Percentiles rank a stretch among this genome's conserved stretches.
Evolutionary conservation across 2,888 invertebrate genomes (phyloP).

Genomic region (Nasonia oneida): DNA sequence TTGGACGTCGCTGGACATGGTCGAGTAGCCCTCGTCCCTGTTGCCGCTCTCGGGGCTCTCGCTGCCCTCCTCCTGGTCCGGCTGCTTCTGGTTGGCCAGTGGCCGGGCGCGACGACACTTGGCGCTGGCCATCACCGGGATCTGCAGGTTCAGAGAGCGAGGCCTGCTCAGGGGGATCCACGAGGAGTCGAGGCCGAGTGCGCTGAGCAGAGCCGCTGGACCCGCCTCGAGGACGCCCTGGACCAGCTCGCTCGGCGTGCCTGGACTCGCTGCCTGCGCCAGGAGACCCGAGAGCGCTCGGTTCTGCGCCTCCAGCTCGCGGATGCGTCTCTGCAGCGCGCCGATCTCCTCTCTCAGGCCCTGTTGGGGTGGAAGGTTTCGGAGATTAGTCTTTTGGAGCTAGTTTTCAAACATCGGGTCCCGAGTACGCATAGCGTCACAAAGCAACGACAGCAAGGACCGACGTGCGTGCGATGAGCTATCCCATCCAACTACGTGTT

Average conservation of each 20-base stretch:
- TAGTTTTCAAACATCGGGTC: too few relatives aligned
- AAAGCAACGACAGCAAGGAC: too few relatives aligned
- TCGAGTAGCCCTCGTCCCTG: constrained; percentile 90
- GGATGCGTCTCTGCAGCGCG: constrained; percentile 86
- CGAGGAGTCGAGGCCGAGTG: constrained; percentile 84
- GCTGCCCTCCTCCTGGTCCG: constrained; percentile 84
- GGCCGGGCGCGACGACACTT: constrained; percentile 79
- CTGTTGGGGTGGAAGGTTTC: constrained; percentile 77
- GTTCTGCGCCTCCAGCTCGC: constrained; percentile 90
- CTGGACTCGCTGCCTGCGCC: constrained; percentile 83
- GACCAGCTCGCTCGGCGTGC: constrained; percentile 77
- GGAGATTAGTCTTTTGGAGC: neutral
- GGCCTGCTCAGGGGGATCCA: constrained; percentile 87
- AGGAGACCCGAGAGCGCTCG: constrained; percentile 86
- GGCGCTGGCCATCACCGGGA: constrained; percentile 81
- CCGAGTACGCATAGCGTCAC: too few relatives aligned
- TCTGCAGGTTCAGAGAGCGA: constrained; percentile 85
- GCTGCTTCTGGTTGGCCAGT: constrained; percentile 81
- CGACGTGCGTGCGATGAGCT: too few relatives aligned
- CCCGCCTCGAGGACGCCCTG: constrained; percentile 75
- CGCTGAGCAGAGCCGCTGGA: constrained; percentile 77
- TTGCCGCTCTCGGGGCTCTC: constrained; percentile 89
- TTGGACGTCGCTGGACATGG: constrained; percentile 91
- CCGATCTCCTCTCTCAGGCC: constrained; percentile 89
- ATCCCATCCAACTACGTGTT: too few relatives aligned